Conservation (phyloP, 64 coral and sea anemone genomes). For the Montipora efflorescens region DNA sequence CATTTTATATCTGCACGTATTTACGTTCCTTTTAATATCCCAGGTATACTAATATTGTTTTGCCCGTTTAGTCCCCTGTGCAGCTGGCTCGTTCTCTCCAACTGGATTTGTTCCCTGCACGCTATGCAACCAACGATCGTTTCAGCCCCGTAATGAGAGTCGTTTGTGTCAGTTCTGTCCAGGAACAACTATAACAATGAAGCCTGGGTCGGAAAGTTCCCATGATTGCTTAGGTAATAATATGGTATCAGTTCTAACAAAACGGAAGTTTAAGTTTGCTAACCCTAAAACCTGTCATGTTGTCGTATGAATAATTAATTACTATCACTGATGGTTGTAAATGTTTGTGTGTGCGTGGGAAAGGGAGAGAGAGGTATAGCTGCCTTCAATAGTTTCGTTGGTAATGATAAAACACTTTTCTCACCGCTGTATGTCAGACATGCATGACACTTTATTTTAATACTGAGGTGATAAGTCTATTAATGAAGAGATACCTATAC, state of each 20-base stretch:
- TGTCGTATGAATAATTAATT: too few relatives aligned
- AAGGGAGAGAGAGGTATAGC: too few relatives aligned
- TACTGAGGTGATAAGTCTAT: too few relatives aligned
- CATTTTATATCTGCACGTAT: neutral
- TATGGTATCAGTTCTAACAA: neutral
- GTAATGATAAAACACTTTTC: too few relatives aligned
- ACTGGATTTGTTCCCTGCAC: conserved; percentile 61
- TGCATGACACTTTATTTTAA: too few relatives aligned
- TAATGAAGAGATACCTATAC: too few relatives aligned
- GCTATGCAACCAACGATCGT: conserved; percentile 52
- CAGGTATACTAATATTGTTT: neutral
- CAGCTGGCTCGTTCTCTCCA: conserved; percentile 55
- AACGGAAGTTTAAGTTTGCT: neutral
- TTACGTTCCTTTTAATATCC: neutral
- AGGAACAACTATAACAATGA: conserved; percentile 55
- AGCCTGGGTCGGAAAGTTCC: conserved; percentile 17
- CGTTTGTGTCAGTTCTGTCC: conserved; percentile 46
- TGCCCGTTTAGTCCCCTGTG: conserved; percentile 27
- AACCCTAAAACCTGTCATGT: neutral
- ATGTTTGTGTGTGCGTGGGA: too few relatives aligned
- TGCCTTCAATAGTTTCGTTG: too few relatives aligned
- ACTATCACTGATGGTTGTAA: too few relatives aligned
- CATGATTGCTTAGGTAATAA: conserved; percentile 50
- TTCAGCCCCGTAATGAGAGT: conserved; percentile 39
- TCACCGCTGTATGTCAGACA: too few relatives aligned